Base-by-base conservation (phyloP, 1,140 invertebrate genomes). In the Pseudachorutes palmiensis region DNA sequence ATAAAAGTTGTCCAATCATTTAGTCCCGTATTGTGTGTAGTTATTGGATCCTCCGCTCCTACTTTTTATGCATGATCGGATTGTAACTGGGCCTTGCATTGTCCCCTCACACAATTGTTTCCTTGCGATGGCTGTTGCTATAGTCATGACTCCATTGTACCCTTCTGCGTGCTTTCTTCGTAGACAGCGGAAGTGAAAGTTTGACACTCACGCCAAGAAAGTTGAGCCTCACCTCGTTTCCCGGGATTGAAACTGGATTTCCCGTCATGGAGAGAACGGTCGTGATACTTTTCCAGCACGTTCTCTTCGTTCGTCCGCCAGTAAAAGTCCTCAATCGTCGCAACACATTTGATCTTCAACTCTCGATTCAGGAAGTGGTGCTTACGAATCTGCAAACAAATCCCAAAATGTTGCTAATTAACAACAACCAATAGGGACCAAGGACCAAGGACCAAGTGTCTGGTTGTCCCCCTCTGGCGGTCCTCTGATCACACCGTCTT, bases 271-370 rank as follows among this genome's bases (percentile, higher is more conserved):
- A 82, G 84, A 16, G 85, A 82, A 64, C 84, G 82, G 57, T 83
- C 81, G 31, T 84, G 83, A 59, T 82, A 79, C 19, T 86, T 85
- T 48, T 87, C 87, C 71, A 88, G 85, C 2, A 90, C 87, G 74
- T 87, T 90, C 74, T 90, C 88, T 76, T 92, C 90, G 73, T 90
- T 90, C 75, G 86, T 90, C 67, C 86, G 82, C 68, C 68, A 70
- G 32, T 70, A 70, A 24, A 70, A 49, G n/a, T 87, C 87, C 1
- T 87, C 88, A 76, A 92, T 90, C 32, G 88, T 91, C 3, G 90
- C 90, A 74, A 90, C 82, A 80, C 91, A 93, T 82, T 92, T 91
- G 51, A 92, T 81, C 77, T 91, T 91, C 79, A 92, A 84, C 75
- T 91, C 88, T 71, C 89, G 88, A 68, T 84, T 85, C 45, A 75